A percentile compares a stretch with the other conserved stretches of the same genome.
These are phyloP conservation scores for Parambassis ranga DNA, from an alignment of 2,797 vertebrate species.

Conservation along the genomic window DNA sequence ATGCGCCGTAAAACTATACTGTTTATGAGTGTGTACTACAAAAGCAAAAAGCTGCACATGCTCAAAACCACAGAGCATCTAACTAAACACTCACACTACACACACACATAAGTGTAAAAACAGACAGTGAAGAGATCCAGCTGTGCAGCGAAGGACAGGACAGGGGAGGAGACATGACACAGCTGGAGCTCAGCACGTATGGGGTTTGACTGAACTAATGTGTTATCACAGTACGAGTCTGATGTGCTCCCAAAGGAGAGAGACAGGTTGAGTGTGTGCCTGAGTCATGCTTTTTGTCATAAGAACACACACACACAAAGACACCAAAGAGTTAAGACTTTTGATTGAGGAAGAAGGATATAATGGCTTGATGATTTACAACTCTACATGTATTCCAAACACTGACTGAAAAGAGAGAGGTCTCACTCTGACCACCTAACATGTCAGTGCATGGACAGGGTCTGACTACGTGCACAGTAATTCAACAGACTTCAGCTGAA, in stretches of 20 bases:
- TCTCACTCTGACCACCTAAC: too few relatives aligned
- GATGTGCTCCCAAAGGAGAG: slow-evolving; percentile 1
- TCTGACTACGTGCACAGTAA: too few relatives aligned
- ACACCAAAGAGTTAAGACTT: background rate
- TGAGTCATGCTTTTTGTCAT: background rate
- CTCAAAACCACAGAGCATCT: background rate
- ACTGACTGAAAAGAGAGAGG: too few relatives aligned
- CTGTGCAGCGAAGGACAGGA: slow-evolving; percentile 59
- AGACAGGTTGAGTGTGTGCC: background rate
- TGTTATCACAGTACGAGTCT: slow-evolving; percentile 39
- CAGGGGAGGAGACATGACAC: slow-evolving; percentile 63
- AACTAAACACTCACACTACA: background rate
- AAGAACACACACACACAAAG: background rate
- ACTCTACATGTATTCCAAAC: too few relatives aligned
- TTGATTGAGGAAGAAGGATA: background rate
- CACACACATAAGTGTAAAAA: background rate
- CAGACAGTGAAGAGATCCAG: slow-evolving; percentile 58
- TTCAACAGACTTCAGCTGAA: too few relatives aligned
- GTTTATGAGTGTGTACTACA: background rate
- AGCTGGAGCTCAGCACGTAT: slow-evolving; percentile 51
- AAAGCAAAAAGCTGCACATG: background rate
- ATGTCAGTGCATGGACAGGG: too few relatives aligned
- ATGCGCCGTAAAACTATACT: background rate
- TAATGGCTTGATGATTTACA: too few relatives aligned
- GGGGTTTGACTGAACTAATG: slow-evolving; percentile 4